A percentile compares a stretch with the other conserved stretches of the same genome.
Evolutionary conservation across 1,140 invertebrate species (phyloP).

Genomic region (Helicoverpa armigera): DNA sequence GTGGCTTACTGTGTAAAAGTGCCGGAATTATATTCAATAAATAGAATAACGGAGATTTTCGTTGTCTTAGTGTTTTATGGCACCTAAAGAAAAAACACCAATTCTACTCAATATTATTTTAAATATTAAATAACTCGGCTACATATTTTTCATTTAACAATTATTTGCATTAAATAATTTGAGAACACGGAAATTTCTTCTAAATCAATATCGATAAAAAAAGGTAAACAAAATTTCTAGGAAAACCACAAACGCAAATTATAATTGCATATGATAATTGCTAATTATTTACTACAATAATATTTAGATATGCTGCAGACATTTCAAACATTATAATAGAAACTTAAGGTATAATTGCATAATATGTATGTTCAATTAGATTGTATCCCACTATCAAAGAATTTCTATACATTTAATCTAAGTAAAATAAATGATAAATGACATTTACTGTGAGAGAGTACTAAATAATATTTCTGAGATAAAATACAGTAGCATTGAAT

Average conservation of each 20-base stretch:
- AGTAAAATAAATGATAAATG: neutral
- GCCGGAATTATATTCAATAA: too few species aligned
- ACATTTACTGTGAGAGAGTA: neutral
- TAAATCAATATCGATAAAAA: too few species aligned
- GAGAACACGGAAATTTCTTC: too few species aligned
- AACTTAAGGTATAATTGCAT: neutral
- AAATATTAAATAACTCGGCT: too few species aligned
- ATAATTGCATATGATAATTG: neutral
- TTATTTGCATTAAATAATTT: too few species aligned
- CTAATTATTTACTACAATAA: neutral
- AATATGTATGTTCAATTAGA: slow-evolving; percentile 44
- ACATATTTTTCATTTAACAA: too few species aligned
- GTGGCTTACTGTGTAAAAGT: too few species aligned
- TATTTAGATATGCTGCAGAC: neutral
- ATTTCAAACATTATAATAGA: neutral
- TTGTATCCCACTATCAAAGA: slow-evolving; percentile 65
- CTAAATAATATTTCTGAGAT: too few species aligned
- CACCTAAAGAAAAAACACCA: neutral
- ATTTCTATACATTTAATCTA: slow-evolving; percentile 5
- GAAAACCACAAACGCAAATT: neutral
- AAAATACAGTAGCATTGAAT: too few species aligned
- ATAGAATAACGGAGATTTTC: too few species aligned
- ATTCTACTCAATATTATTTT: neutral
- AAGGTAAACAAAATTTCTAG: neutral
- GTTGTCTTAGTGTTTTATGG: neutral